phyloP scores from a whole-genome alignment of 2,797 vertebrate species.

The Selene dorsalis region DNA sequence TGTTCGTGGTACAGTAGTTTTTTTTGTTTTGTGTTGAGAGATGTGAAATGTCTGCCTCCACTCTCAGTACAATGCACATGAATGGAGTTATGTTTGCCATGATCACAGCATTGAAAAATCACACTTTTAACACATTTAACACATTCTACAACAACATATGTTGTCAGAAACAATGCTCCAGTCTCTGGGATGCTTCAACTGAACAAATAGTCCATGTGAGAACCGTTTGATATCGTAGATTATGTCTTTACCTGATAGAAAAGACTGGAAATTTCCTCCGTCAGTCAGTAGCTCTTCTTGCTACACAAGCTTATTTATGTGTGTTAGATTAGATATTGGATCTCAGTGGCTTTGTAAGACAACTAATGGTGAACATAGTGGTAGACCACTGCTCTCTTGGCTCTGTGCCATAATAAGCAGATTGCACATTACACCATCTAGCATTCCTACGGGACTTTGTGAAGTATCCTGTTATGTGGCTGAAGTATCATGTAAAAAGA shows the following conservation, averaged over 20 bases:
- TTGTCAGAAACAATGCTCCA: not conserved
- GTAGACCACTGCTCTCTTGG: slow-evolving; percentile 28
- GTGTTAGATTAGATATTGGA: slow-evolving; percentile 45
- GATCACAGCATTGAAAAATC: not conserved
- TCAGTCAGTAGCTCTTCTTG: not conserved
- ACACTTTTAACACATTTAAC: not conserved
- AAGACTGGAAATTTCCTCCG: not conserved
- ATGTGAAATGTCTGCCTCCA: not conserved
- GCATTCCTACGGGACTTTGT: not conserved
- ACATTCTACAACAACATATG: not conserved
- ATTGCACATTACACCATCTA: not conserved
- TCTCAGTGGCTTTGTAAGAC: slow-evolving; percentile 35
- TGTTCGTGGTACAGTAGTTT: not conserved
- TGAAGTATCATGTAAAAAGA: not conserved
- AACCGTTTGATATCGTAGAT: slow-evolving; percentile 6
- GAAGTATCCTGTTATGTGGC: not conserved
- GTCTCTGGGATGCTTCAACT: not conserved
- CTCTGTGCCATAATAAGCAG: slow-evolving; percentile 1
- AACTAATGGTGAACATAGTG: not conserved
- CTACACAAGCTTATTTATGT: slow-evolving; percentile 19
- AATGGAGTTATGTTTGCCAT: not conserved
- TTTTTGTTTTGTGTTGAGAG: not conserved
- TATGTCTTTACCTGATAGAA: slow-evolving; percentile 4
- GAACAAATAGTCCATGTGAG: not conserved
- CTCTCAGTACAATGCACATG: not conserved